phyloP scores from a whole-genome alignment of 2,888 invertebrate species.

The Mycalesis mineus region DNA sequence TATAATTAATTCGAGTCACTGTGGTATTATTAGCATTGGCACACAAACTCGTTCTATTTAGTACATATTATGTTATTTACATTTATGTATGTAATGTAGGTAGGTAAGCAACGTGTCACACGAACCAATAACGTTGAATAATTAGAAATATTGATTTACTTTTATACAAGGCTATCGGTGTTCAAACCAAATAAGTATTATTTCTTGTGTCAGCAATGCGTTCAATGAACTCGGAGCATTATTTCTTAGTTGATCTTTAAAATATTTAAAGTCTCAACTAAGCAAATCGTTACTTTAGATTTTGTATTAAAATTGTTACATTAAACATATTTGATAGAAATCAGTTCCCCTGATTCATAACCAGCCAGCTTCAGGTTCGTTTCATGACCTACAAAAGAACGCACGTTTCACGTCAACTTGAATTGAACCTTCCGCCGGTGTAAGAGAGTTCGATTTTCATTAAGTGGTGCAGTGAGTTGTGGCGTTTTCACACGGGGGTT shows the following conservation, averaged over 20 bases:
- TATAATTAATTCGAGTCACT: neutral
- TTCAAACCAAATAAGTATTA: neutral
- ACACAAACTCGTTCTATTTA: neutral
- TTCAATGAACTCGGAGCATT: neutral
- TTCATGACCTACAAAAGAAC: conserved; percentile 71
- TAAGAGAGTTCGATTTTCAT: conserved; percentile 48
- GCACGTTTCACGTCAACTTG: conserved; percentile 43
- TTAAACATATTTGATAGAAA: conserved; percentile 55
- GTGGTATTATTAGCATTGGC: conserved; percentile 9
- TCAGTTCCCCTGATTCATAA: conserved; percentile 64
- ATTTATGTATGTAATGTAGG: neutral
- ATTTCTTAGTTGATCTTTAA: neutral
- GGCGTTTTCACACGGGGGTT: conserved; percentile 58
- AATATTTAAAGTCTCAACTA: no score
- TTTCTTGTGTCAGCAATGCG: neutral
- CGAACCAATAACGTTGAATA: neutral
- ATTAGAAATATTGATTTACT: conserved; percentile 4
- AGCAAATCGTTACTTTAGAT: neutral
- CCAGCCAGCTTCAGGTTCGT: conserved; percentile 59
- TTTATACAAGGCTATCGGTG: neutral
- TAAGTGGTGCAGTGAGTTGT: conserved; percentile 49
- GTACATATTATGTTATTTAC: neutral
- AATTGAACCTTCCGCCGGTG: conserved; percentile 49
- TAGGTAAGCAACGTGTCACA: neutral
- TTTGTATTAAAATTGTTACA: neutral